phyloP scores from a whole-genome alignment of 2,797 vertebrate genomes.

The Sciurus vulgaris region DNA sequence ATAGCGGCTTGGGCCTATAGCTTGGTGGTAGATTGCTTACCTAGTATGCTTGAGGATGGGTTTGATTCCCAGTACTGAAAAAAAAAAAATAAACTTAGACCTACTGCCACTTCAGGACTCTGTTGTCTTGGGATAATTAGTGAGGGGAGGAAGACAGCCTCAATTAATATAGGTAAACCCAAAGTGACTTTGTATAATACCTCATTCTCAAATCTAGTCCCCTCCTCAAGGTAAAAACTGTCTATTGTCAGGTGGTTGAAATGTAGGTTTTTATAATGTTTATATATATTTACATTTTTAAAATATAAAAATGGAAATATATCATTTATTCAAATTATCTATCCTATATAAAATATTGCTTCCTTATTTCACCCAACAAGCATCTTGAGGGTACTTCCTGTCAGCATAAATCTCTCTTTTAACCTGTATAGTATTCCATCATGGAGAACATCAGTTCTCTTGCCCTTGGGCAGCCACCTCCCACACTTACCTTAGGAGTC shows the following conservation, averaged over 20 bases:
- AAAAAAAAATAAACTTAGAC: neutral
- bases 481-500: too few relatives aligned
- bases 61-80: neutral
- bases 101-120: neutral
- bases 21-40: neutral
- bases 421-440: neutral
- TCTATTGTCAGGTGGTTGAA: neutral
- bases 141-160: slow-evolving; percentile 5
- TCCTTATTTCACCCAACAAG: slow-evolving; percentile 52
- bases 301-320: slow-evolving; percentile 27
- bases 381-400: neutral
- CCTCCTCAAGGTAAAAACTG: neutral
- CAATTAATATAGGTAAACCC: neutral
- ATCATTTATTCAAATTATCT: slow-evolving; percentile 39
- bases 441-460: neutral
- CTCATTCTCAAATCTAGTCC: neutral
- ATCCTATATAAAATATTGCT: slow-evolving; percentile 4
- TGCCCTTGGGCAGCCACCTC: neutral
- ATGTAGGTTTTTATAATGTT: neutral
- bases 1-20: neutral
- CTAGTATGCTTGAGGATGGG: neutral
- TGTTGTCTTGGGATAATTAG: neutral
- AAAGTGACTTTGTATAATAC: neutral
- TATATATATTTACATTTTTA: neutral
- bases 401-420: neutral